A percentile compares a stretch with the other conserved stretches of the same genome.
Evolutionary conservation across 2,888 invertebrate species (phyloP).

Genomic region (Caenorhabditis sp.): DNA sequence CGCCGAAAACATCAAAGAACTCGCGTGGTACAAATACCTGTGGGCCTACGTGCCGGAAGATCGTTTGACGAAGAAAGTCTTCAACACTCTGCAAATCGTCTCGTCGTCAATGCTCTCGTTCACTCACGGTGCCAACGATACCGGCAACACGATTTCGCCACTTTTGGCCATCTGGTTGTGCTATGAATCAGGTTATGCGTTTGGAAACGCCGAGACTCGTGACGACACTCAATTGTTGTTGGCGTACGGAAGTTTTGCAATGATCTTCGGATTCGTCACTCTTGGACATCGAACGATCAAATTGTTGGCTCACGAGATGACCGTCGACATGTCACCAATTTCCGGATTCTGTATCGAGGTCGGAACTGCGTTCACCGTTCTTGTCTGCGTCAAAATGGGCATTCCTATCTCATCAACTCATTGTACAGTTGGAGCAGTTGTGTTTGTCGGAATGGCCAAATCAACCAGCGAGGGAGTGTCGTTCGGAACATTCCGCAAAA

Average conservation of each 20-base stretch:
- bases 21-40: conserved; percentile 55
- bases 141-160: conserved; percentile 63
- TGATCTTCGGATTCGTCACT: conserved; percentile 58
- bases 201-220: conserved; percentile 52
- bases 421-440: conserved; percentile 61
- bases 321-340: conserved; percentile 53
- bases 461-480: conserved; percentile 54
- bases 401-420: conserved; percentile 63
- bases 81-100: conserved; percentile 85
- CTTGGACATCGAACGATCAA: conserved; percentile 59
- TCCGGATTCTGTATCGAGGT: conserved; percentile 63
- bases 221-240: conserved; percentile 53
- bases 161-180: conserved; percentile 59
- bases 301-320: conserved; percentile 55
- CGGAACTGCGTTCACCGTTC: conserved; percentile 63
- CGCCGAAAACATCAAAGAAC: conserved; percentile 38
- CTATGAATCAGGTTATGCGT: conserved; percentile 55
- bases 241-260: conserved; percentile 51
- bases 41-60: conserved; percentile 51
- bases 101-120: conserved; percentile 97
- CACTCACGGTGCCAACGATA: conserved; percentile 90
- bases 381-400: conserved; percentile 60
- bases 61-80: conserved; percentile 52
- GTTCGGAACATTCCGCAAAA: conserved; percentile 46
- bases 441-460: conserved; percentile 59